Conservation (phyloP, 2,113 vertebrate genomes). For the Ochotona curzoniae region DNA sequence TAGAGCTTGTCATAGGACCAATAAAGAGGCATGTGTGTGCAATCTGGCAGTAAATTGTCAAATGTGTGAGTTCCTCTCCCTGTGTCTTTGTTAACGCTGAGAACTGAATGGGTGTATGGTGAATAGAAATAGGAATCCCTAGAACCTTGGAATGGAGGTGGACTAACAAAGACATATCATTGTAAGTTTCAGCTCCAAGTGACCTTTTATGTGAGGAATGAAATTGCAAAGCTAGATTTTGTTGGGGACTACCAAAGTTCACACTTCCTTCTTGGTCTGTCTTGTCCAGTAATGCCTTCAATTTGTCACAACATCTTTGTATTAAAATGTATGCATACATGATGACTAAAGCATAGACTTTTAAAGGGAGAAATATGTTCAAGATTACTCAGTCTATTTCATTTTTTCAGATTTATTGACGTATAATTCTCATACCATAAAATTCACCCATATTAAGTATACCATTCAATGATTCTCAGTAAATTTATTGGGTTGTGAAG, state of each 20-base stretch:
- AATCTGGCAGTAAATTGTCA: not conserved
- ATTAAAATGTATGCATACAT: slow-evolving; percentile 47
- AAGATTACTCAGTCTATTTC: slow-evolving; percentile 39
- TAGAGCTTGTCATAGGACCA: not conserved
- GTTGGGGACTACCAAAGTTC: slow-evolving; percentile 48
- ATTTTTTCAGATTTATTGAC: slow-evolving; percentile 41
- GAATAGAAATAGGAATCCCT: slow-evolving; percentile 41
- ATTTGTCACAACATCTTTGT: slow-evolving; percentile 63
- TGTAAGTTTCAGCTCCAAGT: slow-evolving; percentile 67
- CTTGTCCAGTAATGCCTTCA: slow-evolving; percentile 29
- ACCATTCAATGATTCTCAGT: slow-evolving; percentile 7
- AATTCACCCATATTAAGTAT: slow-evolving; percentile 29
- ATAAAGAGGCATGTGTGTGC: not conserved
- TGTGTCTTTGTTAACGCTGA: not conserved
- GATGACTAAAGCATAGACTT: slow-evolving; percentile 45
- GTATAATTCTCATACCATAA: slow-evolving; percentile 49
- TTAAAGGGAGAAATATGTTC: not conserved
- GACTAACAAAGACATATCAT: slow-evolving; percentile 53
- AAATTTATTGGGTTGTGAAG: not conserved
- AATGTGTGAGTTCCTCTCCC: not conserved
- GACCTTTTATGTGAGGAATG: slow-evolving; percentile 63
- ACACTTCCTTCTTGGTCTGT: slow-evolving; percentile 41
- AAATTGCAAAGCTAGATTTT: slow-evolving; percentile 65
- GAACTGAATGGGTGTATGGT: slow-evolving; percentile 33
- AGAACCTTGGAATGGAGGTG: slow-evolving; percentile 50